phyloP scores from a whole-genome alignment of 2,113 vertebrate species.

The Zingel zingel region DNA sequence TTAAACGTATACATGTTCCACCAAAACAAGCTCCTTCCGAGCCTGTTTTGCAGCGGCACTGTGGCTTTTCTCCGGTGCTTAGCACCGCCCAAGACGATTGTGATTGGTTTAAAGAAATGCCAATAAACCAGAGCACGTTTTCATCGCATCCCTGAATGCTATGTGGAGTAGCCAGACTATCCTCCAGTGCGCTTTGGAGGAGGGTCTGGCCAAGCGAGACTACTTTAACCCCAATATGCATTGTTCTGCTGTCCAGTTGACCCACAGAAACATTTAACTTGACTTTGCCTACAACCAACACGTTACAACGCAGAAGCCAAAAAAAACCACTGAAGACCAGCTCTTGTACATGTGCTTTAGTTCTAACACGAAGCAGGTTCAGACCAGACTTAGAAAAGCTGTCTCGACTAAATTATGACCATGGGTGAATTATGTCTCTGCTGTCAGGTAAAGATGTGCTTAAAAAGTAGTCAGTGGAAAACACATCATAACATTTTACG shows the following conservation, averaged over 20 bases:
- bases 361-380: constrained; percentile 49
- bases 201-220: no score
- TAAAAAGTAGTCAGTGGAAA: constrained; percentile 74
- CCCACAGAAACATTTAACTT: neutral
- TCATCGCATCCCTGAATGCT: no score
- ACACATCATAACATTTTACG: constrained; percentile 74
- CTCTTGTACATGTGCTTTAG: neutral
- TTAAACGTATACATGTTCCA: no score
- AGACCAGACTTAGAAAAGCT: constrained; percentile 53
- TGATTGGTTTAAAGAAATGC: no score
- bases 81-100: no score
- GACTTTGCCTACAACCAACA: neutral
- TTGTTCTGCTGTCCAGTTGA: neutral
- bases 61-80: no score
- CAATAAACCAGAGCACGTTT: no score
- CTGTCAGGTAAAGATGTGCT: constrained; percentile 73
- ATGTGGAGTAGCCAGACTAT: no score
- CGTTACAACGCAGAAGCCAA: neutral
- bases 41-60: no score
- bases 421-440: constrained; percentile 56
- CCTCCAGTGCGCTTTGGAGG: no score
- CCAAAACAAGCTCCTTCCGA: no score
- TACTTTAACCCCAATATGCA: neutral
- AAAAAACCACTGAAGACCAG: neutral
- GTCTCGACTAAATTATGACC: constrained; percentile 59